Evolutionary conservation across 2,797 vertebrate species (phyloP).

Genomic region (Dipus sagitta): DNA sequence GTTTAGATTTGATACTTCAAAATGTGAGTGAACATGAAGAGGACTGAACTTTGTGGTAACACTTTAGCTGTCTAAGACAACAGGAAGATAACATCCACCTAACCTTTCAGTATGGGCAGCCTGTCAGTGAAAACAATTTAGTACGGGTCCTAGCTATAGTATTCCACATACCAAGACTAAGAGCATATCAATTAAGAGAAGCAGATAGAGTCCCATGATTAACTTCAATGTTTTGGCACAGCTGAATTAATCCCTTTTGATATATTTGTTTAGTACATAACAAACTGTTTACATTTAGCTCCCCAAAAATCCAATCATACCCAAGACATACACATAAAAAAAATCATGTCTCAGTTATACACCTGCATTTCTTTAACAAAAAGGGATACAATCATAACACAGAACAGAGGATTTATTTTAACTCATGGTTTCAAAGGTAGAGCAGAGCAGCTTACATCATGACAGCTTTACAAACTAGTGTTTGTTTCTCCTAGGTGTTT

Average conservation of each 20-base stretch:
- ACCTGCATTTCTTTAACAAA: constrained; percentile 78
- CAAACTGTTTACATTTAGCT: constrained; percentile 24
- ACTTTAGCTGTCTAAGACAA: constrained; percentile 22
- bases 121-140: background rate
- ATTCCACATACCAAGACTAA: background rate
- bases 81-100: background rate
- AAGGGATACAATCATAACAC: constrained; percentile 84
- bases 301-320: constrained; percentile 66
- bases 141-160: background rate
- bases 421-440: background rate
- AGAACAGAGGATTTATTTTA: constrained; percentile 66
- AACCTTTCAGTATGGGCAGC: background rate
- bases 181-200: background rate
- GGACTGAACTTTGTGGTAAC: constrained; percentile 75
- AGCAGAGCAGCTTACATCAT: background rate
- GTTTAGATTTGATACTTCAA: constrained; percentile 82
- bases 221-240: constrained; percentile 54
- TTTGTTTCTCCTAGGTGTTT: background rate
- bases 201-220: background rate
- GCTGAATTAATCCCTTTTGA: constrained; percentile 72
- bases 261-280: constrained; percentile 62
- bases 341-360: constrained; percentile 71
- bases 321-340: constrained; percentile 57
- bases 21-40: constrained; percentile 73
- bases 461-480: background rate